Evolutionary conservation across 2,888 invertebrate genomes (phyloP).

Genomic region (Rhopalosiphum nymphaeae): DNA sequence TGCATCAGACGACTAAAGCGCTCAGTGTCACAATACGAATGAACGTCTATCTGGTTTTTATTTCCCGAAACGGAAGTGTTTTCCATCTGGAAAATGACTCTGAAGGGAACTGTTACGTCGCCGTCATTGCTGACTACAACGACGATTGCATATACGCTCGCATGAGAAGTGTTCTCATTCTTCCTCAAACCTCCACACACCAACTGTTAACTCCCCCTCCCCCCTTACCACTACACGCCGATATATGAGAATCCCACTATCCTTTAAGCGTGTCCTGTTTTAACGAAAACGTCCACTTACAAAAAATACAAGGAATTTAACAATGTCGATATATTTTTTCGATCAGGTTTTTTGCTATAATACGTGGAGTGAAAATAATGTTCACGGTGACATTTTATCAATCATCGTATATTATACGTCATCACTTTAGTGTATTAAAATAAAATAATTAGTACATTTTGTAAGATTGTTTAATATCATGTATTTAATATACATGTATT

Average conservation of each 20-base stretch:
- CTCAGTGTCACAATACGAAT: conserved; percentile 38
- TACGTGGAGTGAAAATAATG: not conserved
- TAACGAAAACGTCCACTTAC: not conserved
- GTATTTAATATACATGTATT: too few species aligned
- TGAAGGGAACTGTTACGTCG: conserved; percentile 53
- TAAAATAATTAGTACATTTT: not conserved
- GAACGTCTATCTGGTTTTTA: conserved; percentile 54
- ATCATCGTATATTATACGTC: not conserved
- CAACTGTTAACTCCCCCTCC: not conserved
- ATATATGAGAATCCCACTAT: not conserved
- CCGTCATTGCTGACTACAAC: conserved; percentile 6
- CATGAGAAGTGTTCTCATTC: not conserved
- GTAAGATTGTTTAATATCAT: not conserved
- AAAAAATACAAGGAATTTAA: not conserved
- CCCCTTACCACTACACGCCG: not conserved
- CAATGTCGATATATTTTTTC: not conserved
- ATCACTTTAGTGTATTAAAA: not conserved
- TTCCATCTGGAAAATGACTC: conserved; percentile 56
- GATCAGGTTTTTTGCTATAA: not conserved
- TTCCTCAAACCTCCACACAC: not conserved
- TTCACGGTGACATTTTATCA: not conserved
- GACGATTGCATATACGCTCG: conserved; percentile 19
- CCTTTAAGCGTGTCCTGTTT: not conserved
- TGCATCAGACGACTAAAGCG: conserved; percentile 40
- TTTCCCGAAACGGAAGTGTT: conserved; percentile 59